phyloP scores from a whole-genome alignment of 2,797 vertebrate genomes.

The Synaphobranchus kaupii region DNA sequence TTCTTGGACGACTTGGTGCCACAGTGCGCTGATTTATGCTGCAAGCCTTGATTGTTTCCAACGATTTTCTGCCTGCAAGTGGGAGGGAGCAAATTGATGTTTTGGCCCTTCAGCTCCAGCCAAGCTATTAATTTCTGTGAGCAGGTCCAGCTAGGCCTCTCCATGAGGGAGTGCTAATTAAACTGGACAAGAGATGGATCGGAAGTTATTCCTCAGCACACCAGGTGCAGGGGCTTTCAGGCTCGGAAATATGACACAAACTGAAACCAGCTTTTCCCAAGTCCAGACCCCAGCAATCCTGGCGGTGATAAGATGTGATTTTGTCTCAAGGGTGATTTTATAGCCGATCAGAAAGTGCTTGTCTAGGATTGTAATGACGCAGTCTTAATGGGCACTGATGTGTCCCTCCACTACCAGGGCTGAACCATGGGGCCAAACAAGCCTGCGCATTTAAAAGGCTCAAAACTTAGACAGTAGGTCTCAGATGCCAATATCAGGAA shows the following conservation, averaged over 20 bases:
- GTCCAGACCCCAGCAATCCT: background rate
- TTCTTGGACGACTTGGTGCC: slow-evolving; percentile 33
- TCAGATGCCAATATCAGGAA: slow-evolving; percentile 26
- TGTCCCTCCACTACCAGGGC: background rate
- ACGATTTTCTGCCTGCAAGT: slow-evolving; percentile 39
- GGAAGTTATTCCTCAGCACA: slow-evolving; percentile 26
- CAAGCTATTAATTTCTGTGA: slow-evolving; percentile 32
- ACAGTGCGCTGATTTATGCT: slow-evolving; percentile 39
- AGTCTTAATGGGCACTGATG: background rate
- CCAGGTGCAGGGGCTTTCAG: slow-evolving; percentile 10
- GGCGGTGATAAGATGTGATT: background rate
- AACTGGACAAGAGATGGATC: slow-evolving; percentile 31
- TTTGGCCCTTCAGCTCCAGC: slow-evolving; percentile 27
- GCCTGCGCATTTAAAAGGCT: background rate
- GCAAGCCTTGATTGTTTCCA: slow-evolving; percentile 41
- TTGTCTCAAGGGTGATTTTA: background rate
- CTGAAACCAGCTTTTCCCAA: background rate
- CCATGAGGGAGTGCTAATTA: slow-evolving; percentile 33
- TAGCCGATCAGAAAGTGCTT: background rate
- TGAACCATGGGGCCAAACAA: background rate
- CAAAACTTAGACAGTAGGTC: slow-evolving; percentile 16
- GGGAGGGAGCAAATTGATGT: slow-evolving; percentile 40
- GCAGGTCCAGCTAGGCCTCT: slow-evolving; percentile 23
- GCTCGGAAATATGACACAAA: background rate
- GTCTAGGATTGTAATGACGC: background rate